phyloP scores from a whole-genome alignment of 1,140 invertebrate species.

The Monomorium pharaonis region DNA sequence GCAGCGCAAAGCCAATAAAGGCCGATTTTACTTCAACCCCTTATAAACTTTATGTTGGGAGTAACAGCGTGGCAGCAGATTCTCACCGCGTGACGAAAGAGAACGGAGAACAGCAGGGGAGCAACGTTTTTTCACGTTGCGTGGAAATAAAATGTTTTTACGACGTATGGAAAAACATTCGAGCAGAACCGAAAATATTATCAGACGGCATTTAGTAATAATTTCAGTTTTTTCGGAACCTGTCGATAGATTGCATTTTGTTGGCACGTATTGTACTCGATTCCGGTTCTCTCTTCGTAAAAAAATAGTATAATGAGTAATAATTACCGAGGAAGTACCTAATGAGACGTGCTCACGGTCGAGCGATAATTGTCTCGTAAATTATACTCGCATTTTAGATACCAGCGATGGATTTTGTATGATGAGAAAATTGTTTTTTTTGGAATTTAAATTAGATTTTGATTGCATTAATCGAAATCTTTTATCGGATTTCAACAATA shows the following conservation, averaged over 20 bases:
- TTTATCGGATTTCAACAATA: background rate
- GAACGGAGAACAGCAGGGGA: background rate
- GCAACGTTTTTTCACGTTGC: background rate
- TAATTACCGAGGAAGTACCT: conserved; percentile 42
- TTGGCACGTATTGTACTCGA: background rate
- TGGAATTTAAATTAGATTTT: background rate
- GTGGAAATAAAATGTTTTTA: conserved; percentile 30
- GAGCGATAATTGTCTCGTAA: conserved; percentile 36
- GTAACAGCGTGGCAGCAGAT: background rate
- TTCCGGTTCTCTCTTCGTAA: background rate
- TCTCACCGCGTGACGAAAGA: conserved; percentile 3
- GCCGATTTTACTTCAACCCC: conserved; percentile 69
- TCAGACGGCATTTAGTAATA: background rate
- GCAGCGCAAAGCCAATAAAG: conserved; percentile 70
- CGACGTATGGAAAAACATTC: background rate
- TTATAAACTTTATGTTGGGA: conserved; percentile 75
- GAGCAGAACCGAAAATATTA: background rate
- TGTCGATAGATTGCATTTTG: background rate
- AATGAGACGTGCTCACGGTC: conserved; percentile 41
- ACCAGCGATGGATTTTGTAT: conserved; percentile 15
- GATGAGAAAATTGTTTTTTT: background rate
- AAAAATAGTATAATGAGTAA: conserved; percentile 13
- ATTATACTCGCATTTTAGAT: conserved; percentile 61
- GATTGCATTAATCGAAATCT: background rate
- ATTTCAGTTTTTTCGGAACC: background rate